phyloP scores from a whole-genome alignment of 2,888 invertebrate species.

The Rhyacophila evoluta region DNA sequence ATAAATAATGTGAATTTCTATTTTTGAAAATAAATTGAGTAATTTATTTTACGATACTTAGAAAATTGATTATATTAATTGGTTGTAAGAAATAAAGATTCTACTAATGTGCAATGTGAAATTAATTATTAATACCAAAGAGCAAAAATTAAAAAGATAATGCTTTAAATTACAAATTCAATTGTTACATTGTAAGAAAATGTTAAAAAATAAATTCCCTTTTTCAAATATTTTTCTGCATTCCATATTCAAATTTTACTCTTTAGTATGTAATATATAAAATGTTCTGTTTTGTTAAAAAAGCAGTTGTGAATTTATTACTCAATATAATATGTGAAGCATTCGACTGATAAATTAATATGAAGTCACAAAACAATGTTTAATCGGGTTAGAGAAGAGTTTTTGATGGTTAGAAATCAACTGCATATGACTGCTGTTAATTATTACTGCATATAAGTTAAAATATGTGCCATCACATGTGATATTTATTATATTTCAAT shows the following conservation, averaged over 20 bases:
- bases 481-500: too few species aligned
- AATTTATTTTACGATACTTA: too few species aligned
- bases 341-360: neutral
- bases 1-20: too few species aligned
- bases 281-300: neutral
- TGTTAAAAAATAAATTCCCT: neutral
- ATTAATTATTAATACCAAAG: neutral
- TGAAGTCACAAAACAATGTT: neutral
- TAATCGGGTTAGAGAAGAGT: constrained; percentile 1
- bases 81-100: neutral
- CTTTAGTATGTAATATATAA: neutral
- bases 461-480: neutral
- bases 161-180: neutral
- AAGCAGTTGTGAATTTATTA: constrained; percentile 2
- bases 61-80: neutral
- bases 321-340: neutral
- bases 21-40: too few species aligned
- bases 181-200: neutral
- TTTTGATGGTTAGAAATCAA: neutral
- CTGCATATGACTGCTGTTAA: too few species aligned
- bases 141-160: neutral
- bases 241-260: neutral
- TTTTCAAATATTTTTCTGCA: neutral
- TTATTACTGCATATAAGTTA: neutral
- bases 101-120: neutral